Conservation (phyloP, 2,888 invertebrate genomes). For the Xestia ashworthii region DNA sequence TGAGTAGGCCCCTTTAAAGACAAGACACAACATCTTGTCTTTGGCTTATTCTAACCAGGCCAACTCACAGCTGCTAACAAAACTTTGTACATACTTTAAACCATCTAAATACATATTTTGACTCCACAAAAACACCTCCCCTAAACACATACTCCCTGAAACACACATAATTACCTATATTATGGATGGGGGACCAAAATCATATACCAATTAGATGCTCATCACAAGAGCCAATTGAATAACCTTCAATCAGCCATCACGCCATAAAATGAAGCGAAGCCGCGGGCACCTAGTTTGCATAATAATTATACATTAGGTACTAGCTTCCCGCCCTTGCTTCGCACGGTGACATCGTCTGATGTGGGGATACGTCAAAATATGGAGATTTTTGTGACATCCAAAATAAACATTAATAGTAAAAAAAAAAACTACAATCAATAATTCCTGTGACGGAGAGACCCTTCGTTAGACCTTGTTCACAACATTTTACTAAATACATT, state of each 20-base stretch:
- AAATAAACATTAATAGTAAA: background rate
- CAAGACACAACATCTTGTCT: background rate
- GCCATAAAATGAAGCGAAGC: conserved; percentile 60
- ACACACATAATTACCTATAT: conserved; percentile 38
- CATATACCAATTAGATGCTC: conserved; percentile 52
- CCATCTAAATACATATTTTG: background rate
- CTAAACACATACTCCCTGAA: background rate
- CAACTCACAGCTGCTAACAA: background rate
- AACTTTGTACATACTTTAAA: conserved; percentile 22
- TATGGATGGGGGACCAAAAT: conserved; percentile 34
- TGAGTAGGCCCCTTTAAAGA: too few species aligned
- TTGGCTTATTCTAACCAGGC: background rate
- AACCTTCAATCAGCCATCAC: conserved; percentile 57
- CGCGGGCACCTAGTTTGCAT: conserved; percentile 63
- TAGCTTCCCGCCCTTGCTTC: conserved; percentile 2
- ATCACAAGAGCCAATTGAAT: conserved; percentile 59
- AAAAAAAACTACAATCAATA: background rate
- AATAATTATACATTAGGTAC: conserved; percentile 62
- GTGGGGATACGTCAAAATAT: background rate
- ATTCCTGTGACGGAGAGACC: background rate
- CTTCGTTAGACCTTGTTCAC: background rate
- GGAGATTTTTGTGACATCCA: background rate
- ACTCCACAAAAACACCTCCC: background rate
- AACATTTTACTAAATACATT: background rate
- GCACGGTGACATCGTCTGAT: background rate